phyloP scores from a whole-genome alignment of 2,888 invertebrate genomes.

The Scaptomyza polygonia region DNA sequence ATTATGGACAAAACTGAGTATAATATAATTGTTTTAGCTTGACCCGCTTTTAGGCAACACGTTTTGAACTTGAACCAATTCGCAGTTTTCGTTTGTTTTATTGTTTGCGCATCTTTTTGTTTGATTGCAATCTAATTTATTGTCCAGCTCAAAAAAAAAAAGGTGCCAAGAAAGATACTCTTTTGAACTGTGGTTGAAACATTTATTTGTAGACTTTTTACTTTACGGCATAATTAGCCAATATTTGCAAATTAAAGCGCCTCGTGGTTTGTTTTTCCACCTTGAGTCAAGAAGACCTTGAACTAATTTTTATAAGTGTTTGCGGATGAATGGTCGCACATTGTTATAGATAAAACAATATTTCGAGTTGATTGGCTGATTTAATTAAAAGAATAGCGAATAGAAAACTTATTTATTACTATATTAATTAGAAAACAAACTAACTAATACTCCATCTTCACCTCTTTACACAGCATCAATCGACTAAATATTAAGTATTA shows the following conservation, averaged over 20 bases:
- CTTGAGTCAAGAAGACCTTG: slow-evolving; percentile 65
- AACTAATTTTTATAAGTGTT: slow-evolving; percentile 53
- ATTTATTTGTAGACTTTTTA: slow-evolving; percentile 8
- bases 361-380: slow-evolving; percentile 28
- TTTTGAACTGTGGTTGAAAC: slow-evolving; percentile 21
- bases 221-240: slow-evolving; percentile 65
- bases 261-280: slow-evolving; percentile 22
- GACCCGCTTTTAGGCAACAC: slow-evolving; percentile 67
- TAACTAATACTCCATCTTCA: not conserved
- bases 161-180: slow-evolving; percentile 50
- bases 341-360: slow-evolving; percentile 26
- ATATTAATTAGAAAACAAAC: not conserved
- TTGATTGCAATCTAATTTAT: slow-evolving; percentile 47
- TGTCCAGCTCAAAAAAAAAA: slow-evolving; percentile 27
- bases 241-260: slow-evolving; percentile 71
- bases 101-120: slow-evolving; percentile 28
- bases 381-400: slow-evolving; percentile 11
- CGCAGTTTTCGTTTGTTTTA: slow-evolving; percentile 32
- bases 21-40: slow-evolving; percentile 21
- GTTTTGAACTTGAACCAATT: slow-evolving; percentile 76
- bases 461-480: not conserved
- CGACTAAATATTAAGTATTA: slow-evolving; percentile 11
- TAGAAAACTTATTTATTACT: not conserved
- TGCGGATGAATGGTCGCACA: slow-evolving; percentile 17
- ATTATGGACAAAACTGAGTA: slow-evolving; percentile 6